Base-by-base conservation (phyloP, 2,888 invertebrate genomes). In the Pasiphila rectangulata region DNA sequence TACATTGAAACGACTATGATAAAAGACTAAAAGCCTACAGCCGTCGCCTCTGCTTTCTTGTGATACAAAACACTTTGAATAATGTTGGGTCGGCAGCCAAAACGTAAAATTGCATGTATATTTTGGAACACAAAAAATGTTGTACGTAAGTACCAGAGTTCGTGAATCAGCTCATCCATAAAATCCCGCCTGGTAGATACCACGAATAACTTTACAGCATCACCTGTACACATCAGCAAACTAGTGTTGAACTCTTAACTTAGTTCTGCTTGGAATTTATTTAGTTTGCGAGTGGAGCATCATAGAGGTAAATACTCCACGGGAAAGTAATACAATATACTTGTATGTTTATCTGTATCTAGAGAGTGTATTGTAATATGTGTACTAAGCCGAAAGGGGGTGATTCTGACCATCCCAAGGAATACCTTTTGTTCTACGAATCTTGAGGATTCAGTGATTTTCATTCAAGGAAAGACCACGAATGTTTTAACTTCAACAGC, bases 41-140 rank as follows among this genome's bases (percentile, higher is more conserved):
- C 62, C 57, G 62, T 63, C 61, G 57, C 56, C 56, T 58, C 56
- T 56, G 59, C 63, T 64, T 67, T 51, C 59, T 60, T 61, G 62
- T 65, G 58, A 68, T 67, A 70, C 69, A 70, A 72, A 72, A 72
- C 66, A 64, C 62, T 70, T 72, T 74, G 67, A 72, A 73, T 74
- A 77, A 75, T 69, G 69, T 63, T 61, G 54, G 57, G 69, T 61
- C 64, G 72, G 59, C 69, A 64, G 74, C 75, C 76, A 75, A 76
- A 78, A 69, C 70, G 75, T 75, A 71, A 79, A 77, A 78, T 71
- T 67, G 70, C 54, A 69, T 72, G 69, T 59, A 71, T 74, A 71
- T 64, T 71, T 9, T 32, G 32, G 7, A 7, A 12, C 7, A 13
- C 27, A 9, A n/a, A 30, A 30, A 17, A 9, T 19, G 9, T 10